phyloP scores from a whole-genome alignment of 2,113 vertebrate species.

The Procavia capensis region DNA sequence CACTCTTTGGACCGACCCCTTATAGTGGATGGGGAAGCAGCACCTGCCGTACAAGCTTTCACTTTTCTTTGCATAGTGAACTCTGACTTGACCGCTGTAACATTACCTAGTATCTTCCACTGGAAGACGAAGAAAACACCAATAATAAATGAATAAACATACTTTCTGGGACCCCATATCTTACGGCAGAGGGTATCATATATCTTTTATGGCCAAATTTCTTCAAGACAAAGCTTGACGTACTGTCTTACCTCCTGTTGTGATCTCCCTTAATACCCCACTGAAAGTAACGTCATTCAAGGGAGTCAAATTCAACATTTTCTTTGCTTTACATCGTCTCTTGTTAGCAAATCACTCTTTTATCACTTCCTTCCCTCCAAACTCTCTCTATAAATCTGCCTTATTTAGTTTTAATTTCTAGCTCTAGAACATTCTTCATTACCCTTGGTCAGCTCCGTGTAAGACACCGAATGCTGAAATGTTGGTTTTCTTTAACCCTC shows the following conservation, averaged over 20 bases:
- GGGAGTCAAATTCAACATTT: too few relatives aligned
- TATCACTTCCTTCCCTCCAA: too few relatives aligned
- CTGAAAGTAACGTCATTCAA: too few relatives aligned
- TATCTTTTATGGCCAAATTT: neutral
- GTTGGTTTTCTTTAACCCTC: too few relatives aligned
- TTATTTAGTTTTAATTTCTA: too few relatives aligned
- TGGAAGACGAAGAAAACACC: neutral
- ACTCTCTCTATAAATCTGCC: too few relatives aligned
- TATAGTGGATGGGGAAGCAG: neutral
- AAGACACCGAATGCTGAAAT: too few relatives aligned
- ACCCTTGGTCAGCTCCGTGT: too few relatives aligned
- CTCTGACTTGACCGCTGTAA: neutral
- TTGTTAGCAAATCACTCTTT: too few relatives aligned
- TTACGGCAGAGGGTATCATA: neutral
- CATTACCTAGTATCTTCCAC: neutral
- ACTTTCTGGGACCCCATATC: neutral
- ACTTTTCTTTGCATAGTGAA: neutral
- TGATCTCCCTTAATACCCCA: too few relatives aligned
- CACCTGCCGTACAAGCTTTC: neutral
- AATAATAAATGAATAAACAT: neutral
- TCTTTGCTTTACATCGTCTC: too few relatives aligned
- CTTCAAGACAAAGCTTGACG: neutral
- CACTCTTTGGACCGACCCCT: constrained; percentile 35
- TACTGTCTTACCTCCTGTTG: neutral
- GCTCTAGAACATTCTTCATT: too few relatives aligned